Percentiles rank a stretch among this genome's conserved stretches.
phyloP scores from a whole-genome alignment of 2,888 invertebrate genomes.

The Zaprionus obscuricornis region DNA sequence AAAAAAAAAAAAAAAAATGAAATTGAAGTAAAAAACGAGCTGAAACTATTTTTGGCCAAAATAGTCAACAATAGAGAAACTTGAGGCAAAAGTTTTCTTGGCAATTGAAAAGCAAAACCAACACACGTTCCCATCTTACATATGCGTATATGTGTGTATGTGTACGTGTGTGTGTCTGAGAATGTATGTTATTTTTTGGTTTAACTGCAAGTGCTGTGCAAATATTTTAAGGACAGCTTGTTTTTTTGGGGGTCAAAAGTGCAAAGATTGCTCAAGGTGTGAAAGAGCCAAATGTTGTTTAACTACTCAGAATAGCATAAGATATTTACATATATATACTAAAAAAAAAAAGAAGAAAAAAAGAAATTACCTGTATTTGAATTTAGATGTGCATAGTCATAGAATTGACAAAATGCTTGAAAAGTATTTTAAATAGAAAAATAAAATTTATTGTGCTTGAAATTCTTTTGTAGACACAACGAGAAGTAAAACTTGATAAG shows the following conservation, averaged over 20 bases:
- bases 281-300: background rate
- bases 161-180: slow-evolving; percentile 7
- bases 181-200: slow-evolving; percentile 35
- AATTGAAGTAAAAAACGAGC: slow-evolving; percentile 15
- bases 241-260: slow-evolving; percentile 34
- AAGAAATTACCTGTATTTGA: too few relatives aligned
- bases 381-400: too few relatives aligned
- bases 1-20: slow-evolving; percentile 15
- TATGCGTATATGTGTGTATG: background rate
- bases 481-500: too few relatives aligned
- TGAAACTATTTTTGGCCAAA: slow-evolving; percentile 38
- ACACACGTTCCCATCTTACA: background rate
- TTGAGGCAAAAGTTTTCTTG: slow-evolving; percentile 68
- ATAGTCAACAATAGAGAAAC: slow-evolving; percentile 60
- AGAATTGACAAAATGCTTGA: too few relatives aligned
- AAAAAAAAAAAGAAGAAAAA: too few relatives aligned
- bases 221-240: slow-evolving; percentile 43
- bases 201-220: slow-evolving; percentile 49
- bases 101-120: slow-evolving; percentile 63
- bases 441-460: too few relatives aligned
- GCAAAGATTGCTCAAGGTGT: slow-evolving; percentile 16
- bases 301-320: background rate
- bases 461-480: too few relatives aligned
- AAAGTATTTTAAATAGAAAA: too few relatives aligned
- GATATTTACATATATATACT: too few relatives aligned